Percentiles rank a stretch among this genome's conserved stretches.
phyloP scores from a whole-genome alignment of 2,888 invertebrate species.

The Erannis defoliaria region DNA sequence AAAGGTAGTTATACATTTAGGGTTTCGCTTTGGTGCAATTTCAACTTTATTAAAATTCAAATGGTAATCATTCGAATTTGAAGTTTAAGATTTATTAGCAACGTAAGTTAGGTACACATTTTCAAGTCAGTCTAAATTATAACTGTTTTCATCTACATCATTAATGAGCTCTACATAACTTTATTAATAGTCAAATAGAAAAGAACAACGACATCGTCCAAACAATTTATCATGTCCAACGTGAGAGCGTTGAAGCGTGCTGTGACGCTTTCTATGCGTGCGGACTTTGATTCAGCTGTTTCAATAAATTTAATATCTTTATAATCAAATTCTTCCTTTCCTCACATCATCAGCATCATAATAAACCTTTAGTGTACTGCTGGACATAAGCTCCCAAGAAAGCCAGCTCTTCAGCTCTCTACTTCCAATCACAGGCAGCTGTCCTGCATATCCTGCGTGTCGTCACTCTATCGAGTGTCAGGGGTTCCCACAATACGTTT shows the following conservation, averaged over 20 bases:
- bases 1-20: neutral
- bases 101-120: neutral
- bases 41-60: neutral
- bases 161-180: conserved; percentile 14
- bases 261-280: conserved; percentile 67
- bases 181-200: conserved; percentile 19
- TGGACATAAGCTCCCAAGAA: no score
- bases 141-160: neutral
- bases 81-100: neutral
- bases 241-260: conserved; percentile 60
- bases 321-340: neutral
- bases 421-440: no score
- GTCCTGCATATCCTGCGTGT: no score
- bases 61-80: neutral
- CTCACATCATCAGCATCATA: no score
- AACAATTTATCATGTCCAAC: conserved; percentile 56
- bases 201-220: conserved; percentile 27
- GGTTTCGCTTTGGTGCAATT: neutral
- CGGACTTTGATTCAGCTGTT: conserved; percentile 43
- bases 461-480: no score
- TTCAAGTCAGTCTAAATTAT: neutral
- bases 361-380: no score
- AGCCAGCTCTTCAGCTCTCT: no score
- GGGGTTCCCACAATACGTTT: no score
- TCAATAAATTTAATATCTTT: neutral